Evolutionary conservation across 2,888 invertebrate species (phyloP), one percentile per base, ranked within the genome.

Genomic region (Plemyria rubiginata): DNA sequence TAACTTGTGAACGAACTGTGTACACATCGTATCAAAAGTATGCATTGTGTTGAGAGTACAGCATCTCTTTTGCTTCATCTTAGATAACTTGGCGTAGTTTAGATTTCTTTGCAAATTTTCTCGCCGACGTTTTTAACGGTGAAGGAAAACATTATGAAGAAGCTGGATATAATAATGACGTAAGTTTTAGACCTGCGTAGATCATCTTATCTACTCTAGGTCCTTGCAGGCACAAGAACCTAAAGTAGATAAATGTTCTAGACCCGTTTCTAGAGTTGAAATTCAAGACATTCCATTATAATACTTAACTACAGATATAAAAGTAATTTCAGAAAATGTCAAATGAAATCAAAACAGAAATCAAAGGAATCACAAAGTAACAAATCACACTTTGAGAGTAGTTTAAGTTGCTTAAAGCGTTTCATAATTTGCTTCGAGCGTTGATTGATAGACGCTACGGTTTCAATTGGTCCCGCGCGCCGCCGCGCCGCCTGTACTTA

Each of bases 401-500:
- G 22, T 22, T 22, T 22, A 22, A 3, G 22, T 22, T 22, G 22
- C 22, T 22, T 43, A 6, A 13, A 43, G 43, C 2, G 48, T 16
- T 12, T 12, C 16, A 11, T 1, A 4, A 46, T 4, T 46, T 12
- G 48, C 28, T 48, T 48, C 2, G 2, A 29, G 49, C 49, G 12
- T 12, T 49, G 13, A 46, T 46, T 46, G 46, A 49, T 49, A 43
- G 29, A 32, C 32, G 13, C 32, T 49, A 32, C 32, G 13, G 13
- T 49, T 49, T 49, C 32, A 32, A 49, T 28, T 49, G n/a, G 13
- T 13, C 7, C 28, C 48, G n/a, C n/a, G n/a, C n/a, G n/a, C n/a
- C n/a, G n/a, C n/a, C n/a, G n/a, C n/a, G 29, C 29, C n/a, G 9
- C 7, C 2, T 8, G 29, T 9, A 32, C 6, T 32, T n/a, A 32